Percentiles rank a stretch among this genome's conserved stretches.
Evolutionary conservation across 2,888 invertebrate genomes (phyloP).

Genomic region (Lepidocyrtoides sp.): DNA sequence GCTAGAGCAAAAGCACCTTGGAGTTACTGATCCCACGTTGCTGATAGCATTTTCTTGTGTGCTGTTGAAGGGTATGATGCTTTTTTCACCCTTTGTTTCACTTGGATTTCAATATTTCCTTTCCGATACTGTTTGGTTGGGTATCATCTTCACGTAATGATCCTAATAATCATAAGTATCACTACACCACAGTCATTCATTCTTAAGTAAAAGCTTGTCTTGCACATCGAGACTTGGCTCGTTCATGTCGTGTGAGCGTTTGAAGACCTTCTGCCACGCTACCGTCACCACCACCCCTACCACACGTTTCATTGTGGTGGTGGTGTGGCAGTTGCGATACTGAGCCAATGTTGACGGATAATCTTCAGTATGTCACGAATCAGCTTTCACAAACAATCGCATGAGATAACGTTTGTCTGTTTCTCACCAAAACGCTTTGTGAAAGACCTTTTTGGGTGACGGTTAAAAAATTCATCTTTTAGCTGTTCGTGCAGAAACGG

Average conservation of each 20-base stretch:
- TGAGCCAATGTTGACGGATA: no score
- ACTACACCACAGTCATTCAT: neutral
- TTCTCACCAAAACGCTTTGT: neutral
- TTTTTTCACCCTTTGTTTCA: constrained; percentile 52
- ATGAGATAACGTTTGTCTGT: neutral
- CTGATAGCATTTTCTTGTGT: neutral
- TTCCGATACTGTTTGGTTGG: neutral
- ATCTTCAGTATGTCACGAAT: constrained; percentile 33
- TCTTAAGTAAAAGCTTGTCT: constrained; percentile 71
- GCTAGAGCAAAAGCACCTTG: constrained; percentile 26
- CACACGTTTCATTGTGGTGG: constrained; percentile 66
- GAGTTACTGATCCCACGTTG: neutral
- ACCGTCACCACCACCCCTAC: constrained; percentile 39
- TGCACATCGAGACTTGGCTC: neutral
- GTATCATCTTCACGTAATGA: constrained; percentile 4
- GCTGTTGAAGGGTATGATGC: neutral
- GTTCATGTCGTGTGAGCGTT: neutral
- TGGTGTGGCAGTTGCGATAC: neutral
- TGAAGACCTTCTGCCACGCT: neutral
- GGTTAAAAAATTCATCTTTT: neutral
- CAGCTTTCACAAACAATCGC: neutral
- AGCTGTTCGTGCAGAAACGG: neutral
- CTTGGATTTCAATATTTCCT: neutral
- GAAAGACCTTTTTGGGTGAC: neutral
- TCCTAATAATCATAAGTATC: neutral